Evolutionary conservation across 2,888 invertebrate genomes (phyloP).

Genomic region (Saturnia japonica): DNA sequence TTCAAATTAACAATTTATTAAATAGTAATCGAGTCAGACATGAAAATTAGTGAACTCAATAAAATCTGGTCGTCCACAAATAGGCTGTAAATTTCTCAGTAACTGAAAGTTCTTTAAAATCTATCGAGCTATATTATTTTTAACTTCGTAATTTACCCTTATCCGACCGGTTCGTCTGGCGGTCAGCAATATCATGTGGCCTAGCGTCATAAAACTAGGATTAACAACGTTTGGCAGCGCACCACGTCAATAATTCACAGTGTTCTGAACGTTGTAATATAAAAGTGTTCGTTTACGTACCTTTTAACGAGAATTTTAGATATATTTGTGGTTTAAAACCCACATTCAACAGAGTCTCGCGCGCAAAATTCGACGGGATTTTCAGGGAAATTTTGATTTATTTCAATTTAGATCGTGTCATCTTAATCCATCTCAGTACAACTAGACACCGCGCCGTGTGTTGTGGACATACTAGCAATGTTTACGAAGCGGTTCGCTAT

Average conservation of each 20-base stretch:
- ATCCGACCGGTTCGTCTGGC: conserved; percentile 8
- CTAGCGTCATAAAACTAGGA: conserved; percentile 17
- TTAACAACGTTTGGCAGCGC: conserved; percentile 11
- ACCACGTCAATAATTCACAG: conserved; percentile 15
- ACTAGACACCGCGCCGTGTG: too few relatives aligned
- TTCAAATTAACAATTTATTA: too few relatives aligned
- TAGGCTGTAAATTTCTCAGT: neutral
- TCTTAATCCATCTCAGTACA: too few relatives aligned
- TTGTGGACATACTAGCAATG: too few relatives aligned
- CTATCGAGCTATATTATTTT: neutral
- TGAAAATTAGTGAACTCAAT: too few relatives aligned
- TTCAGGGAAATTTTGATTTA: neutral
- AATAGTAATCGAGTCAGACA: too few relatives aligned
- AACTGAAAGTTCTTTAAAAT: neutral
- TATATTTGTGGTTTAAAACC: neutral
- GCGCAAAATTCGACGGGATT: too few relatives aligned
- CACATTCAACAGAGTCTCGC: neutral
- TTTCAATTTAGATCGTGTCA: neutral
- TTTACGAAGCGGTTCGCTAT: too few relatives aligned
- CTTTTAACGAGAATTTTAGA: neutral
- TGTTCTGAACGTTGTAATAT: conserved; percentile 1
- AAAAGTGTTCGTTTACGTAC: neutral
- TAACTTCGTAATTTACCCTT: conserved; percentile 9
- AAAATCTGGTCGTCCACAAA: too few relatives aligned
- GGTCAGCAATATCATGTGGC: conserved; percentile 9